Evolutionary conservation across 1,140 invertebrate species (phyloP).

Genomic region (Ceratosolen solmsi): DNA sequence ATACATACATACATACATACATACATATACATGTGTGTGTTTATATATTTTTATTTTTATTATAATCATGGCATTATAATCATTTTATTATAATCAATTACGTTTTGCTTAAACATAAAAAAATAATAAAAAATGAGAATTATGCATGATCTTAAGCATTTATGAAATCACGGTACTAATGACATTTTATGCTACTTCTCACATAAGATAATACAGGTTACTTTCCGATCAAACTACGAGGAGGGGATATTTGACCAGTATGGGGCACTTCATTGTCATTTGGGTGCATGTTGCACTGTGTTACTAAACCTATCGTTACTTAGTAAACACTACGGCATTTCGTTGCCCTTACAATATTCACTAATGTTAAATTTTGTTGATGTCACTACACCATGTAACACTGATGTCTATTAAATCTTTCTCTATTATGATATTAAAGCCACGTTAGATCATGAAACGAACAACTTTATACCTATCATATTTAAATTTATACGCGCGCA

Average conservation of each 20-base stretch:
- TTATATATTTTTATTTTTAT: not conserved
- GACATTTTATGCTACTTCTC: slow-evolving; percentile 16
- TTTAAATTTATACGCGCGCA: no score
- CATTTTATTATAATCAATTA: no score
- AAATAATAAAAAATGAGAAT: no score
- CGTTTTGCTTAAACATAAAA: no score
- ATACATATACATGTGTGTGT: not conserved
- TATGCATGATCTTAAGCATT: slow-evolving; percentile 32
- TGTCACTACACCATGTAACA: slow-evolving; percentile 33
- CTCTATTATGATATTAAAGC: not conserved
- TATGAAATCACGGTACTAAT: slow-evolving; percentile 21
- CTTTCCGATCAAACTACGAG: slow-evolving; percentile 17
- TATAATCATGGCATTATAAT: no score
- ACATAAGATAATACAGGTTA: not conserved
- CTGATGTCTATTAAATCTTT: not conserved
- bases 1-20: slow-evolving; percentile 8
- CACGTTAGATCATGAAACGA: not conserved
- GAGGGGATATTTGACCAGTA: no score
- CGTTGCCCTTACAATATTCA: no score
- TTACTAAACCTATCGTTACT: slow-evolving; percentile 13
- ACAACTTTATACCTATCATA: no score
- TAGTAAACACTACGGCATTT: not conserved
- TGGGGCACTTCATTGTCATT: no score
- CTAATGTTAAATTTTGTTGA: no score
- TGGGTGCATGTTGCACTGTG: slow-evolving; percentile 49